These are phyloP conservation scores for Merops nubicus DNA, from an alignment of 2,113 vertebrate species.

Conservation along the genomic window DNA sequence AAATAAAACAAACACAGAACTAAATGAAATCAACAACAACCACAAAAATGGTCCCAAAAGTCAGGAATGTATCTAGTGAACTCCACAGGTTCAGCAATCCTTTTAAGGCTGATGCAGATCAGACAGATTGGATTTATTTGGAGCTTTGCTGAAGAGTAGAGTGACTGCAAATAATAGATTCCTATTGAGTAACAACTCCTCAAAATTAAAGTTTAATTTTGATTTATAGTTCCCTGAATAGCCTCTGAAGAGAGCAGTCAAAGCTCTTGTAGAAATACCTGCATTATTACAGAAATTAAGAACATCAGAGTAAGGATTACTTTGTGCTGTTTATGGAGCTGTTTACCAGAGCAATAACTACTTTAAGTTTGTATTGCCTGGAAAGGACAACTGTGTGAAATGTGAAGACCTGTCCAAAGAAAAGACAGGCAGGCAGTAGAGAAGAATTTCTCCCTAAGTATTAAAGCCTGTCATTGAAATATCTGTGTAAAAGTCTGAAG, in stretches of 20 bases:
- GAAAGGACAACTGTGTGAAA: constrained; percentile 38
- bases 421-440: background rate
- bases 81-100: background rate
- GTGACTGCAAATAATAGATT: background rate
- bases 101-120: background rate
- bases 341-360: constrained; percentile 67
- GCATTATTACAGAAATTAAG: constrained; percentile 53
- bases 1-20: no score
- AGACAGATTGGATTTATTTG: background rate
- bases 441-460: background rate
- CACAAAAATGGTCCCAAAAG: rapidly evolving
- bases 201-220: constrained; percentile 36
- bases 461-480: background rate
- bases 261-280: constrained; percentile 49
- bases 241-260: constrained; percentile 19
- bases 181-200: background rate
- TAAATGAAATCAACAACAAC: background rate
- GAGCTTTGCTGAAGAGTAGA: constrained; percentile 1
- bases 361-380: constrained; percentile 29
- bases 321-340: constrained; percentile 53
- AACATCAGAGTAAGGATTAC: constrained; percentile 39
- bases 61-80: background rate
- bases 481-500: background rate
- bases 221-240: constrained; percentile 38
- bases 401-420: background rate